These are phyloP conservation scores for Mechanitis mazaeus DNA, from an alignment of 2,888 invertebrate genomes.

Conservation along the genomic window DNA sequence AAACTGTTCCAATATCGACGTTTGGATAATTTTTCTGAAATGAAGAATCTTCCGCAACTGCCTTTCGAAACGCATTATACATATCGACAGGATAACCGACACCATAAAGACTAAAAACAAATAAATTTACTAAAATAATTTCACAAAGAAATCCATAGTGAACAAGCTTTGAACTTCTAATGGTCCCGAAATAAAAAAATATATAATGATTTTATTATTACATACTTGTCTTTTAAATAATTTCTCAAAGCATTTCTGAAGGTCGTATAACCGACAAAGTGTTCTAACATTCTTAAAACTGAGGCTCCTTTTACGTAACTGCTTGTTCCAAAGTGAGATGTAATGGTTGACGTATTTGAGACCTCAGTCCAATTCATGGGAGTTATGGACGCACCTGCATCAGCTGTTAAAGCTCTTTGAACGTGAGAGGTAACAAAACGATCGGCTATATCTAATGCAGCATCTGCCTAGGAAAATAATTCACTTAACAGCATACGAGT, in stretches of 20 bases:
- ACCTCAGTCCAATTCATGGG: constrained; percentile 75
- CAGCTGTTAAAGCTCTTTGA: constrained; percentile 78
- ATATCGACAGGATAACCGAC: constrained; percentile 54
- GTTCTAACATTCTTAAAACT: constrained; percentile 81
- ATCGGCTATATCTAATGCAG: constrained; percentile 52
- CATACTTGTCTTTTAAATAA: constrained; percentile 77
- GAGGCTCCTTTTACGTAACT: constrained; percentile 82
- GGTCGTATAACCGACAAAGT: constrained; percentile 72
- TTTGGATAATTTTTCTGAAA: constrained; percentile 41
- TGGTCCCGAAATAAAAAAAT: not conserved
- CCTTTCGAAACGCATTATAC: constrained; percentile 54
- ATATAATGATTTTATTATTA: constrained; percentile 16
- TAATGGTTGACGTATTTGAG: constrained; percentile 69
- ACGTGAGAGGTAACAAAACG: constrained; percentile 84
- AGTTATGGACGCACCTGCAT: constrained; percentile 62
- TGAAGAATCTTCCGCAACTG: constrained; percentile 46
- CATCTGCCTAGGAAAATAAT: constrained; percentile 48
- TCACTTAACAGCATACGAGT: not conserved
- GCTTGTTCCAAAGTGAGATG: constrained; percentile 79
- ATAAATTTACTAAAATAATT: not conserved
- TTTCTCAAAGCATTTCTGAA: constrained; percentile 76
- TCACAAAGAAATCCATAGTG: not conserved
- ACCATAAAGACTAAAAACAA: constrained; percentile 47
- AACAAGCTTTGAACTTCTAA: not conserved
- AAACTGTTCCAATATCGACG: constrained; percentile 59